Conservation (phyloP, 2,113 vertebrate genomes). For the Dissostichus mawsoni region DNA sequence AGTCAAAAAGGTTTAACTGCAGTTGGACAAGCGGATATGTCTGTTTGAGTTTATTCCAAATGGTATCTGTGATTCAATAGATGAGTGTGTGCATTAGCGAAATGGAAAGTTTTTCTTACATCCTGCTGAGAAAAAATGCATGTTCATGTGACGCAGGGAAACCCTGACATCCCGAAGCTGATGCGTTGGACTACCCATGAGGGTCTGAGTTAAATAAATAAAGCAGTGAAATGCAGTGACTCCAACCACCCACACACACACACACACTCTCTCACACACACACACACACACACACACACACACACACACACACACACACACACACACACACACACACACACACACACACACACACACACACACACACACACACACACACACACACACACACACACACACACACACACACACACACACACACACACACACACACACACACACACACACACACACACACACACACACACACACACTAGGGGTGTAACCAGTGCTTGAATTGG, state of each 20-base stretch:
- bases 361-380: background rate
- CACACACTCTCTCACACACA: slow-evolving; percentile 1
- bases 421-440: background rate
- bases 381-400: background rate
- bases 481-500: too few relatives aligned
- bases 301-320: slow-evolving; percentile 3
- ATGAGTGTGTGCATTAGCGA: background rate
- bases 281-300: slow-evolving; percentile 5
- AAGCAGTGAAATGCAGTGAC: slow-evolving; percentile 15
- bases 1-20: background rate
- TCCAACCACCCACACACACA: slow-evolving; percentile 13
- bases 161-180: slow-evolving; percentile 10
- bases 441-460: too few relatives aligned
- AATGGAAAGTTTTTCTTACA: slow-evolving; percentile 42
- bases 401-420: background rate
- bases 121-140: slow-evolving; percentile 5
- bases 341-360: slow-evolving; percentile 2
- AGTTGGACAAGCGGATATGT: background rate
- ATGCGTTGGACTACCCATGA: slow-evolving; percentile 9
- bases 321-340: background rate
- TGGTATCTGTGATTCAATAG: background rate
- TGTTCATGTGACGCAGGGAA: slow-evolving; percentile 43
- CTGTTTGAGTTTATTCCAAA: slow-evolving; percentile 10
- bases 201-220: slow-evolving; percentile 20
- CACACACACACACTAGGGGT: background rate